Evolutionary conservation across 1,140 invertebrate genomes (phyloP).

Genomic region (Ganaspis sp.): DNA sequence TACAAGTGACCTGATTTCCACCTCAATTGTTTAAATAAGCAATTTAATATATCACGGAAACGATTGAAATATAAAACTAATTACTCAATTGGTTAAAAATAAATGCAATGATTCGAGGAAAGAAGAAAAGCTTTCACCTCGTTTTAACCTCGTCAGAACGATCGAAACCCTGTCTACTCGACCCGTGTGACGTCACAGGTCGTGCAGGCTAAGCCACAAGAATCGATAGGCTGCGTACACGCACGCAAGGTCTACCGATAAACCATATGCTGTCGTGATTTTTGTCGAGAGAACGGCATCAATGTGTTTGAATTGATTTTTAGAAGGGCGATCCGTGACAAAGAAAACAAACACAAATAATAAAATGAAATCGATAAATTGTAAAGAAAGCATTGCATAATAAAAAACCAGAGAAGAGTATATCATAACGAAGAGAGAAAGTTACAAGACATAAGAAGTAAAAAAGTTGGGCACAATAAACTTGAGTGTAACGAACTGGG

Average conservation of each 20-base stretch:
- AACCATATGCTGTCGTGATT: conserved; percentile 6
- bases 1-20: too few relatives aligned
- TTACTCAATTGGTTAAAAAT: neutral
- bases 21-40: too few relatives aligned
- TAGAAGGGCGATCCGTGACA: neutral
- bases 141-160: conserved; percentile 27
- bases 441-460: neutral
- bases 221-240: conserved; percentile 73
- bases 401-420: neutral
- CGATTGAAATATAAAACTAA: neutral
- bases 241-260: conserved; percentile 45
- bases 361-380: neutral
- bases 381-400: neutral
- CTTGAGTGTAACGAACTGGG: neutral
- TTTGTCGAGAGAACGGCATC: neutral
- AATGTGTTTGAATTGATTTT: neutral
- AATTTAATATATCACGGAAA: neutral
- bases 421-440: neutral
- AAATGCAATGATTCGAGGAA: neutral
- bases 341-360: neutral
- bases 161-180: conserved; percentile 48
- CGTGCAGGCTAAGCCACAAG: conserved; percentile 59
- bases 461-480: neutral
- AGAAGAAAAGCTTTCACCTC: neutral
- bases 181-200: conserved; percentile 60